Percentiles rank a stretch among this genome's conserved stretches.
phyloP scores from a whole-genome alignment of 2,113 vertebrate species.

The Sphyrna mokarran region DNA sequence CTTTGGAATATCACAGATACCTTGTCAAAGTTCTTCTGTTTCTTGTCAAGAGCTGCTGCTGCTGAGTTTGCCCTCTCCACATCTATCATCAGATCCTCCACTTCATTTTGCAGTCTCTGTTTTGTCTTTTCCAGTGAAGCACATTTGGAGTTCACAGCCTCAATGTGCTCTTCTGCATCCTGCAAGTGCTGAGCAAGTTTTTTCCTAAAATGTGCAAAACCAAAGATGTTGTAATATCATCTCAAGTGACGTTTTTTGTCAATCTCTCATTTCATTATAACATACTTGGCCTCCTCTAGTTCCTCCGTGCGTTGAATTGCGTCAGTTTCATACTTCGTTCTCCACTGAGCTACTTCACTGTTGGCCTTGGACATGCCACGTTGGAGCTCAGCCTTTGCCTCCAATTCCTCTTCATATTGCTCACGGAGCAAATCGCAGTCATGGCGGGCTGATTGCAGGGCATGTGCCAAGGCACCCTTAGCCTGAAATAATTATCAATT shows the following conservation, averaged over 20 bases:
- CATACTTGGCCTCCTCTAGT: conserved; percentile 63
- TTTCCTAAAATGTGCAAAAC: conserved; percentile 43
- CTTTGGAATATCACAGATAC: background rate
- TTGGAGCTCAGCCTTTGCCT: conserved; percentile 41
- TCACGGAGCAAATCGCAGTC: conserved; percentile 41
- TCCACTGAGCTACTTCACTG: conserved; percentile 41
- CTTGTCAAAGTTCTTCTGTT: conserved; percentile 42
- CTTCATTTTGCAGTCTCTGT: conserved; percentile 47
- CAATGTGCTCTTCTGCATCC: conserved; percentile 53
- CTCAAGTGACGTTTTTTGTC: background rate
- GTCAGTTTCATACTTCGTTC: conserved; percentile 41
- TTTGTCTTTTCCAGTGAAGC: conserved; percentile 56
- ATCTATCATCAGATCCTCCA: conserved; percentile 37
- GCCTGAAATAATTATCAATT: conserved; percentile 37
- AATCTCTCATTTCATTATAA: background rate
- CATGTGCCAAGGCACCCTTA: conserved; percentile 42
- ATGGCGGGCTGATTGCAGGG: conserved; percentile 40
- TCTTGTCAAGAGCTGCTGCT: conserved; percentile 40
- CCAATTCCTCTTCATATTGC: conserved; percentile 42
- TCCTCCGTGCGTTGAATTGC: conserved; percentile 59
- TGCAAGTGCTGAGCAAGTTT: conserved; percentile 52
- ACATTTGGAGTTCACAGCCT: conserved; percentile 51
- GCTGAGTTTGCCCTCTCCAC: conserved; percentile 39
- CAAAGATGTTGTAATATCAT: background rate
- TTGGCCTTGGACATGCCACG: conserved; percentile 41